phyloP scores from a whole-genome alignment of 2,113 vertebrate species.

The Prunella fulvescens region DNA sequence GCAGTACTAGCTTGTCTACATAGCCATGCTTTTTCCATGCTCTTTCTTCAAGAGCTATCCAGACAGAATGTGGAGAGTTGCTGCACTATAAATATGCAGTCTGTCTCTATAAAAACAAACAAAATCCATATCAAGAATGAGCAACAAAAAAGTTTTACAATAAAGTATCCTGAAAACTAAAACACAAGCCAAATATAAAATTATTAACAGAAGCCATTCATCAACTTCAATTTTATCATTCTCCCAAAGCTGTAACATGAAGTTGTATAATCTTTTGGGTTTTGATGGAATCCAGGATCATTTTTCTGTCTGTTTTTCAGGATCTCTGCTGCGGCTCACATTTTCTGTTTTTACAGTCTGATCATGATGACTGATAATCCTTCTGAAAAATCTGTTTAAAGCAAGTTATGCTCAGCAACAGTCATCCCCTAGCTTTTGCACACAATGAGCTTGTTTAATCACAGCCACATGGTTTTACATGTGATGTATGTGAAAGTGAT shows the following conservation, averaged over 20 bases:
- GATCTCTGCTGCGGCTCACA: not conserved
- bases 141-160: constrained; percentile 5
- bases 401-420: not conserved
- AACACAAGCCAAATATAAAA: constrained; percentile 34
- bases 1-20: not conserved
- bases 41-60: not conserved
- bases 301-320: not conserved
- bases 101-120: constrained; percentile 22
- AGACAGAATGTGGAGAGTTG: not conserved
- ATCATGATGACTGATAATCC: not conserved
- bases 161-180: constrained; percentile 17
- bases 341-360: not conserved
- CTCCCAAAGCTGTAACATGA: not conserved
- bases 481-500: not conserved
- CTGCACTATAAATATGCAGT: not conserved
- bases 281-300: not conserved
- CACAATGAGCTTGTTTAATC: not conserved
- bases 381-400: not conserved
- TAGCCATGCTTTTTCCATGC: not conserved
- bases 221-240: not conserved
- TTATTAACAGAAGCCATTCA: not conserved
- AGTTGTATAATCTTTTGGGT: not conserved
- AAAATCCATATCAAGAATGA: not conserved
- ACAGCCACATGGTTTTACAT: not conserved
- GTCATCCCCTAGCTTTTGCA: not conserved